A percentile compares a stretch with the other conserved stretches of the same genome.
phyloP scores from a whole-genome alignment of 2,888 invertebrate species.

The Auanema freiburgensis region DNA sequence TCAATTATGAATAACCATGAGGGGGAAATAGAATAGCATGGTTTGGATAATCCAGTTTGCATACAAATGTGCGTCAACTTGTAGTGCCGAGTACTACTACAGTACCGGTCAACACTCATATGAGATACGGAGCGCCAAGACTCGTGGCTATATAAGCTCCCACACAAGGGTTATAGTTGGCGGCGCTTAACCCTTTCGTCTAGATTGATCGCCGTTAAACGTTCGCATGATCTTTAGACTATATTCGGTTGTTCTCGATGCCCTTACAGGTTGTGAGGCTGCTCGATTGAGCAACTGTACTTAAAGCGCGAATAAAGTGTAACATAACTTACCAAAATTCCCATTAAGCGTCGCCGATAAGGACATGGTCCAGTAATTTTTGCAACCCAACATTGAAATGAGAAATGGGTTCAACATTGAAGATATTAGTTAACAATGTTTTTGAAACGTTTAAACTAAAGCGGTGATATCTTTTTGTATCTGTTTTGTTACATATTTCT shows the following conservation, averaged over 20 bases:
- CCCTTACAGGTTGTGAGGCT: background rate
- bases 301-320: background rate
- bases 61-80: too few relatives aligned
- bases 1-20: too few relatives aligned
- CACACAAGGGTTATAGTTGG: background rate
- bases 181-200: conserved; percentile 8
- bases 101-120: background rate
- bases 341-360: conserved; percentile 3
- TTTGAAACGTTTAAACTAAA: too few relatives aligned
- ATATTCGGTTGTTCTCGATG: background rate
- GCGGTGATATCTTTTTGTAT: too few relatives aligned
- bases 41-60: too few relatives aligned
- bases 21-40: too few relatives aligned
- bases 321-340: conserved; percentile 1
- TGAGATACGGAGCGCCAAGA: background rate
- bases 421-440: too few relatives aligned
- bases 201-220: conserved; percentile 5
- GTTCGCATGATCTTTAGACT: conserved; percentile 5
- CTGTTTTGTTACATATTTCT: too few relatives aligned
- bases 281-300: background rate
- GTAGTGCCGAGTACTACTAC: too few relatives aligned
- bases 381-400: too few relatives aligned
- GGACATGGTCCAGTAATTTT: background rate
- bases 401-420: too few relatives aligned
- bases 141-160: background rate